Evolutionary conservation across 2,797 vertebrate species (phyloP).

Genomic region (Lindbergichthys nudifrons): DNA sequence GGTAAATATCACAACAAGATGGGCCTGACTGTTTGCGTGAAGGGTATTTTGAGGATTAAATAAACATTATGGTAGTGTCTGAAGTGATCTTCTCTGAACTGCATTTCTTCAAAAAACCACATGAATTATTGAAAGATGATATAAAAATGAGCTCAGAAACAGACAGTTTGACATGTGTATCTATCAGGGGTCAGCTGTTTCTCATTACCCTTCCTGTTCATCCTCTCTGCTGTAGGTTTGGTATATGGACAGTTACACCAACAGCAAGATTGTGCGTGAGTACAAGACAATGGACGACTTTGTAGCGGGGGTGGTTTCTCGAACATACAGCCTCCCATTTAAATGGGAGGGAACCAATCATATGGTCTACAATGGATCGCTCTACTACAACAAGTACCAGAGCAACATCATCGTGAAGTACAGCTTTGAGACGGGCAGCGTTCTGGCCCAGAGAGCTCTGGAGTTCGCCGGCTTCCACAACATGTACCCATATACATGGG

Average conservation of each 20-base stretch:
- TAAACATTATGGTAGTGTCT: not conserved
- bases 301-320: conserved; percentile 91
- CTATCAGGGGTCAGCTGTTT: not conserved
- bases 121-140: not conserved
- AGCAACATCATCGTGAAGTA: conserved; percentile 99
- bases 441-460: conserved; percentile 92
- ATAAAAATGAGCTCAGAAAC: not conserved
- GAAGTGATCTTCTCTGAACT: not conserved
- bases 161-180: not conserved
- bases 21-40: conserved; percentile 3
- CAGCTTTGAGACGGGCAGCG: conserved; percentile 92
- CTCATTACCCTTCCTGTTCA: conserved; percentile 23
- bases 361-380: conserved; percentile 96
- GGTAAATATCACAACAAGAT: conserved; percentile 12
- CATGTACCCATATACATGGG: conserved; percentile 98
- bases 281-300: conserved; percentile 95
- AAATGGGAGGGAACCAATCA: conserved; percentile 99
- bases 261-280: conserved; percentile 97
- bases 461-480: conserved; percentile 98
- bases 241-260: conserved; percentile 99
- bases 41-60: conserved; percentile 11
- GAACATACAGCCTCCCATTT: conserved; percentile 97
- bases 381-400: conserved; percentile 99
- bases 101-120: not conserved
- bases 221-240: conserved; percentile 87